Evolutionary conservation across 2,888 invertebrate species (phyloP).

Genomic region (Argynnis bischoffii): DNA sequence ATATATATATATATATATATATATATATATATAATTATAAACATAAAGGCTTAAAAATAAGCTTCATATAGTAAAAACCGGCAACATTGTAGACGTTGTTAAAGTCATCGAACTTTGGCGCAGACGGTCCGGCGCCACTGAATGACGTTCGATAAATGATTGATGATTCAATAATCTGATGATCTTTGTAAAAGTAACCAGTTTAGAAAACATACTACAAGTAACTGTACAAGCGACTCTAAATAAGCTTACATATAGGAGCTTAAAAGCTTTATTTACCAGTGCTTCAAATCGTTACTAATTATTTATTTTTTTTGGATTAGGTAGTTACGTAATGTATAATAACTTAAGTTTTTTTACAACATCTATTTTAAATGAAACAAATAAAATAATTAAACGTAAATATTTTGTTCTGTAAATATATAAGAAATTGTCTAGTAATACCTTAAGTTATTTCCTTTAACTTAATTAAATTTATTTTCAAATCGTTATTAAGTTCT

Average conservation of each 20-base stretch:
- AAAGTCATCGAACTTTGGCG: conserved; percentile 56
- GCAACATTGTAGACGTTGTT: conserved; percentile 20
- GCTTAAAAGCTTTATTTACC: conserved; percentile 7
- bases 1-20: no score
- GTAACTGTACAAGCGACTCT: conserved; percentile 31
- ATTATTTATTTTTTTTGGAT: conserved; percentile 4
- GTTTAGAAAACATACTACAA: conserved; percentile 4
- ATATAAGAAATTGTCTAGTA: no score
- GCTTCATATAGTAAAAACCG: not conserved
- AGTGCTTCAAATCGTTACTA: conserved; percentile 12
- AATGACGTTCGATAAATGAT: conserved; percentile 61
- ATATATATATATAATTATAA: no score
- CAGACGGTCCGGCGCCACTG: conserved; percentile 71
- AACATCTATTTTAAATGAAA: no score
- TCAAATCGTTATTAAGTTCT: not conserved
- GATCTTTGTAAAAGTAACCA: conserved; percentile 30
- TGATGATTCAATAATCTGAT: conserved; percentile 48
- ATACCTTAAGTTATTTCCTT: no score
- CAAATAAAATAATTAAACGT: no score
- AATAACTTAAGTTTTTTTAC: no score
- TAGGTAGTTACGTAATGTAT: not conserved
- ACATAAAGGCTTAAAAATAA: not conserved
- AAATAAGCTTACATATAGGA: conserved; percentile 26
- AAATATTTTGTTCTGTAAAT: no score
- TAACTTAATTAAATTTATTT: no score